Evolutionary conservation across 2,797 vertebrate species (phyloP), one percentile per base, ranked within the genome.

Genomic region (Sebastes matsubarae): DNA sequence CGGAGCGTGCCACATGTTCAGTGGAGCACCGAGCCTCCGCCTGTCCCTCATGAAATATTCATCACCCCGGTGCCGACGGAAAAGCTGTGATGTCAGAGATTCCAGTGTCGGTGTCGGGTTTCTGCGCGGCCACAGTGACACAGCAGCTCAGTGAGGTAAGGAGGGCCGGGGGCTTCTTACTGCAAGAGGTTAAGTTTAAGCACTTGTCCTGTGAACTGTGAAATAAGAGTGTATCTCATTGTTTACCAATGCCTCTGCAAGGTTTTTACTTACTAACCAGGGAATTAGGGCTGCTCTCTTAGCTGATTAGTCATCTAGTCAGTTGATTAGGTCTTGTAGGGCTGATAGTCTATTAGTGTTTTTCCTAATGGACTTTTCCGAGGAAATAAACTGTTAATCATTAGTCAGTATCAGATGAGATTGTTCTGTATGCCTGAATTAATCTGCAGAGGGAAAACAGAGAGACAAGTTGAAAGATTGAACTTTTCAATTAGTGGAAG

Each of bases 61-160:
- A 92, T 84, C 80, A 77, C 20, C 38, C 38, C 73, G 13, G 73
- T 71, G 79, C 87, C 64, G 68, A 83, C 46, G 88, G 94, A 93
- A 93, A 94, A 93, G 87, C 90, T 50, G 88, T 94, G 94, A 93
- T 85, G 91, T 95, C 95, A 95, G 81, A 94, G 90, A 87, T 92
- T 95, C 93, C 83, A 82, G 82, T 87, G 69, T 66, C 24, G 29
- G 91, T 89, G 91, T 94, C 89, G 72, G 32, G 90, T 94, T 92
- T 78, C 91, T 71, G 74, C 12, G 10, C 3, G 16, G 80, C 87
- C 55, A 76, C 68, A 61, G 85, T 92, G 90, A 91, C 87, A 88
- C 73, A 90, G 90, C 87, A 85, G 81, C 82, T 76, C 32, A 8
- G 55, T 14, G 76, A 77, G 72, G 59, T 68, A n/a, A 54, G 61